Conservation (phyloP, 1,140 invertebrate species). For the Drosophila gunungcola region DNA sequence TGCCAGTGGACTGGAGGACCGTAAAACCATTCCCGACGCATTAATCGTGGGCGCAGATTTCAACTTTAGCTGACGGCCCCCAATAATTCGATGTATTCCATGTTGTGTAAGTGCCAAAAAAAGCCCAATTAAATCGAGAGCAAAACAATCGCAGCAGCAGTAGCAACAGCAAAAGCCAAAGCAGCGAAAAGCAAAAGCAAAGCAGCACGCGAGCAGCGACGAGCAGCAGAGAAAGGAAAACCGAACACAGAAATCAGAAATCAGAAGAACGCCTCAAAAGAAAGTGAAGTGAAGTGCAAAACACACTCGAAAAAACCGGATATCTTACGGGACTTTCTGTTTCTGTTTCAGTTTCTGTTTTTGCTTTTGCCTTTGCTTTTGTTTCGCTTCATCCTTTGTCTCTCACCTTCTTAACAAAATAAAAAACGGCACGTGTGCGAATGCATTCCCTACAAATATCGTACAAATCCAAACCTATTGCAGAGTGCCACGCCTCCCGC, state of each 20-base stretch:
- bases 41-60: not conserved
- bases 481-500: conserved; percentile 38
- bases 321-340: conserved; percentile 7
- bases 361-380: conserved; percentile 6
- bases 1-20: not conserved
- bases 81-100: conserved; percentile 35
- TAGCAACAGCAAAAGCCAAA: conserved; percentile 12
- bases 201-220: conserved; percentile 34
- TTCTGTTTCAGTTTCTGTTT: conserved; percentile 12
- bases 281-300: conserved; percentile 62
- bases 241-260: conserved; percentile 62
- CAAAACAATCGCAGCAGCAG: conserved; percentile 38
- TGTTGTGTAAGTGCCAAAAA: conserved; percentile 58
- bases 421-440: conserved; percentile 35
- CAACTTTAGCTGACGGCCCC: conserved; percentile 3
- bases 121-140: conserved; percentile 14
- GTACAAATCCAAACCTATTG: conserved; percentile 50
- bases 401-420: not conserved
- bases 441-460: conserved; percentile 7
- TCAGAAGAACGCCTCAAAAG: conserved; percentile 67
- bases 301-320: conserved; percentile 10
- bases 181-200: conserved; percentile 19
- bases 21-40: conserved; percentile 1
- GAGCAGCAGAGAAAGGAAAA: conserved; percentile 66
- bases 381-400: conserved; percentile 4